Evolutionary conservation across 2,888 invertebrate species (phyloP).

Genomic region (Eueremaeus valkanovi): DNA sequence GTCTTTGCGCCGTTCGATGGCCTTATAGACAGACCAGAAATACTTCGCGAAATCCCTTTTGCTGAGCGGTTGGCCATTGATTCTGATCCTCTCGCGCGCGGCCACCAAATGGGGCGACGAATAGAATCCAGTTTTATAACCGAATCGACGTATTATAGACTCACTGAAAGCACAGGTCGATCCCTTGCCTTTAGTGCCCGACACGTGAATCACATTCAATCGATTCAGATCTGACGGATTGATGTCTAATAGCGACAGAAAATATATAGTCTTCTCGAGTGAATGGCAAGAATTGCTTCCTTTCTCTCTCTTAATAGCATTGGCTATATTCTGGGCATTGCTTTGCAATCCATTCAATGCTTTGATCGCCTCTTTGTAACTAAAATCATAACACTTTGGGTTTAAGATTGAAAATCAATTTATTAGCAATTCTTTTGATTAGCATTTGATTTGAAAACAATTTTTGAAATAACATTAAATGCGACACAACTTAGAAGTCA

Average conservation of each 20-base stretch:
- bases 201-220: constrained; percentile 84
- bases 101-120: constrained; percentile 93
- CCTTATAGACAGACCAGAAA: constrained; percentile 76
- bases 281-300: constrained; percentile 31
- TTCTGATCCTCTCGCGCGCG: constrained; percentile 82
- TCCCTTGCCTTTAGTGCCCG: constrained; percentile 95
- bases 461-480: neutral
- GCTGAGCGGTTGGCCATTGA: constrained; percentile 74
- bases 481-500: too few relatives aligned
- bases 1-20: constrained; percentile 54
- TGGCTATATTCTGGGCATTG: constrained; percentile 54
- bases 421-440: neutral
- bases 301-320: constrained; percentile 29
- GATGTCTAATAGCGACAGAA: constrained; percentile 34
- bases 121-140: constrained; percentile 77
- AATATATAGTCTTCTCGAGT: constrained; percentile 37
- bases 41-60: constrained; percentile 68
- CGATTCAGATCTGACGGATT: constrained; percentile 62
- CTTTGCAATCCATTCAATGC: constrained; percentile 68
- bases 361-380: constrained; percentile 63
- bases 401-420: neutral
- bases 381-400: constrained; percentile 1
- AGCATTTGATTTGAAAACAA: neutral
- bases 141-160: constrained; percentile 75
- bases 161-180: constrained; percentile 92